Conservation (phyloP, 2,888 invertebrate species). For the Melieria picta region DNA sequence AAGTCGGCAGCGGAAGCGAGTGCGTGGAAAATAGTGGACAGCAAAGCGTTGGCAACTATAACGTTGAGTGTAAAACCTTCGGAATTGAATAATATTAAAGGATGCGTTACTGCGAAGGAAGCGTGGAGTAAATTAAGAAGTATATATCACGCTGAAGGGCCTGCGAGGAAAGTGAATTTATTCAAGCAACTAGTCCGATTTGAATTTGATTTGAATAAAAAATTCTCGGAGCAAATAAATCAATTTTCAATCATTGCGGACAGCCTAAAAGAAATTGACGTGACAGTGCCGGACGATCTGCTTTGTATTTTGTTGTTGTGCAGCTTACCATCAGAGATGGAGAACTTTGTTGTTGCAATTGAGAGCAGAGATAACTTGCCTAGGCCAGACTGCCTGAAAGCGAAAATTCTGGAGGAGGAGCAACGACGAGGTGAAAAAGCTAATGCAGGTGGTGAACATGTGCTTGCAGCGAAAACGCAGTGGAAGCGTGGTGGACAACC, state of each 20-base stretch:
- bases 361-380: constrained; percentile 37
- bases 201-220: constrained; percentile 19
- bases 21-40: background rate
- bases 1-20: background rate
- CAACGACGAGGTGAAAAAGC: constrained; percentile 27
- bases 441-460: constrained; percentile 2
- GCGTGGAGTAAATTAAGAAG: background rate
- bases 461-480: constrained; percentile 27
- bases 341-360: constrained; percentile 39
- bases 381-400: constrained; percentile 18
- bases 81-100: background rate
- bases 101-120: background rate
- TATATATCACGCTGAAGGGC: background rate
- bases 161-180: constrained; percentile 32
- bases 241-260: constrained; percentile 31
- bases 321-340: constrained; percentile 34
- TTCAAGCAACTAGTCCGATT: constrained; percentile 33
- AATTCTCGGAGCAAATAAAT: constrained; percentile 28
- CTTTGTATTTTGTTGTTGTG: constrained; percentile 34
- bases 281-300: constrained; percentile 29
- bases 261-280: constrained; percentile 28
- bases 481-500: background rate
- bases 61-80: constrained; percentile 3
- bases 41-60: background rate
- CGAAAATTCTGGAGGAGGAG: constrained; percentile 34